A percentile compares a stretch with the other conserved stretches of the same genome.
Evolutionary conservation across 92 coral and sea anemone species (phyloP).

Genomic region (Chrysogorgia sp.): DNA sequence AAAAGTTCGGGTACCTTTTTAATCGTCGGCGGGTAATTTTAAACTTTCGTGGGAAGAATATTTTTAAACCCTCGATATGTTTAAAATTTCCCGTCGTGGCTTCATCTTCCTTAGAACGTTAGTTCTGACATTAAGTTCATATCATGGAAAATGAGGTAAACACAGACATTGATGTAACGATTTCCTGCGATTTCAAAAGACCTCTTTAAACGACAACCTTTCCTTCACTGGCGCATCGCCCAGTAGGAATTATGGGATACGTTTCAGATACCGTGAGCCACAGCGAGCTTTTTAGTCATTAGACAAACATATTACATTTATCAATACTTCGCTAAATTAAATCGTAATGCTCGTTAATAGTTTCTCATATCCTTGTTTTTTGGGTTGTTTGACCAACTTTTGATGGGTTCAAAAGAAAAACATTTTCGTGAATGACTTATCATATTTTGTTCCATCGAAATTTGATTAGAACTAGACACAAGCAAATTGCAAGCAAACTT

Average conservation of each 20-base stretch:
- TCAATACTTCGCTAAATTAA: no score
- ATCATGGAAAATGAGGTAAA: no score
- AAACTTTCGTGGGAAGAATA: not conserved
- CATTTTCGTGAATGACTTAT: no score
- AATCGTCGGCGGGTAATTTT: slow-evolving; percentile 26
- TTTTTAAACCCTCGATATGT: not conserved
- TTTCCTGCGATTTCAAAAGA: not conserved
- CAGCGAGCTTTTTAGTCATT: not conserved
- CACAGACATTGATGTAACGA: not conserved
- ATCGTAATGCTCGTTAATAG: no score
- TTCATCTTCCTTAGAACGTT: slow-evolving; percentile 1
- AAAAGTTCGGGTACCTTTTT: slow-evolving; percentile 25
- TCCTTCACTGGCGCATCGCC: slow-evolving; percentile 31
- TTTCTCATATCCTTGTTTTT: no score
- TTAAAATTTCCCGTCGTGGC: not conserved
- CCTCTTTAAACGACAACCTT: not conserved
- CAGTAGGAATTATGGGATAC: slow-evolving; percentile 3
- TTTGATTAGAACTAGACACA: no score
- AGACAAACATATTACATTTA: no score
- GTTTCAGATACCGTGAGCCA: not conserved
- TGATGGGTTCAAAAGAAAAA: no score
- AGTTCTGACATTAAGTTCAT: not conserved
- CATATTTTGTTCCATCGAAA: no score
- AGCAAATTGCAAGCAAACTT: no score
- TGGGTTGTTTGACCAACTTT: no score